Percentiles rank a stretch among this genome's conserved stretches.
phyloP scores from a whole-genome alignment of 2,888 invertebrate genomes.

The Sphaerophoria rueppellii region DNA sequence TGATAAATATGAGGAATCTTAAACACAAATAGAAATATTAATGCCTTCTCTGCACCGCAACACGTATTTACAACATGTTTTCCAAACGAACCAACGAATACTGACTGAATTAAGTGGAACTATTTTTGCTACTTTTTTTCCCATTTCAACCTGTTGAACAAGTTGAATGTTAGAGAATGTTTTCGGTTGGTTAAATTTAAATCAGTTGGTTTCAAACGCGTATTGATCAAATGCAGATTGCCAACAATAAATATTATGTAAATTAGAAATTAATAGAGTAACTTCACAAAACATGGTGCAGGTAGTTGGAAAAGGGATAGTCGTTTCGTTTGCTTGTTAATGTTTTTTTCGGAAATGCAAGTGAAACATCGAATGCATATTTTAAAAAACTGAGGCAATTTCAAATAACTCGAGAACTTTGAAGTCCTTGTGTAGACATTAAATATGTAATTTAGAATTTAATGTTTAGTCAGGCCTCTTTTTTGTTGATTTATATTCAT shows the following conservation, averaged over 20 bases:
- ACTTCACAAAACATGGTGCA: neutral
- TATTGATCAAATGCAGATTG: slow-evolving; percentile 19
- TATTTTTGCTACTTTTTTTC: slow-evolving; percentile 13
- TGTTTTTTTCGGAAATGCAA: neutral
- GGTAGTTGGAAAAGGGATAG: neutral
- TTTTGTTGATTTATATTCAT: no score
- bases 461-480: no score
- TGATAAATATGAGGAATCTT: neutral
- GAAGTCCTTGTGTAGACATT: no score
- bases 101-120: slow-evolving; percentile 20
- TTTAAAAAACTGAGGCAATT: no score
- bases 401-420: no score
- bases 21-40: neutral
- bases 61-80: slow-evolving; percentile 28
- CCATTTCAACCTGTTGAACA: slow-evolving; percentile 35
- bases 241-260: neutral
- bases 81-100: slow-evolving; percentile 17
- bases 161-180: slow-evolving; percentile 17
- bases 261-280: neutral
- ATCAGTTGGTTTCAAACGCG: slow-evolving; percentile 18
- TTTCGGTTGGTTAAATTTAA: neutral
- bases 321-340: no score
- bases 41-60: neutral
- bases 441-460: no score
- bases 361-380: neutral